Evolutionary conservation across 2,113 vertebrate species (phyloP).

Genomic region (Tor tambroides): DNA sequence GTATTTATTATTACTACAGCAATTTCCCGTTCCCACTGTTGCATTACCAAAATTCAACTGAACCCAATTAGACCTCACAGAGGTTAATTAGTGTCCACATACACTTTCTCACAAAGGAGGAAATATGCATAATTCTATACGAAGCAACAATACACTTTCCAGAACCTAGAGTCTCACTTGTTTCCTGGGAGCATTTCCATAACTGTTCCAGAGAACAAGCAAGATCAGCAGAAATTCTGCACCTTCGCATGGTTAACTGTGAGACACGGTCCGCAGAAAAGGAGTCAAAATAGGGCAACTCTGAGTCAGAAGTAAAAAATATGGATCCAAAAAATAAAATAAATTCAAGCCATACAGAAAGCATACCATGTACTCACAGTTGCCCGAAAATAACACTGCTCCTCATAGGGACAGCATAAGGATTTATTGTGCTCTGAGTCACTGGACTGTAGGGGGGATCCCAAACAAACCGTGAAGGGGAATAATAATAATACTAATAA

Average conservation of each 20-base stretch:
- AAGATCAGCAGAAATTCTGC: constrained; percentile 33
- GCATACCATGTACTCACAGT: constrained; percentile 42
- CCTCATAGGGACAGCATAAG: constrained; percentile 1
- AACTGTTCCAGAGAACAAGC: constrained; percentile 15
- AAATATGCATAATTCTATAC: neutral
- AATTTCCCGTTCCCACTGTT: neutral
- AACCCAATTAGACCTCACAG: neutral
- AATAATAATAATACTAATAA: neutral
- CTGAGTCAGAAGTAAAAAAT: constrained; percentile 66
- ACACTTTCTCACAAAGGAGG: neutral
- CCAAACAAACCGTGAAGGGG: neutral
- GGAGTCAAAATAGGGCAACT: constrained; percentile 50
- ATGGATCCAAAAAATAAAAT: neutral
- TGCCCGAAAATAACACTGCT: constrained; percentile 24
- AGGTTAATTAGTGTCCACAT: neutral
- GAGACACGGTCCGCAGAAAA: constrained; percentile 53
- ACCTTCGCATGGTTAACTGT: constrained; percentile 41
- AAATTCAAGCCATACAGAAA: constrained; percentile 40
- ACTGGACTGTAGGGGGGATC: neutral
- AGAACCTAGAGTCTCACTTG: neutral
- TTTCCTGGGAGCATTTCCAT: constrained; percentile 15
- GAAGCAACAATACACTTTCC: neutral
- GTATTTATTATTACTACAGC: constrained; percentile 1
- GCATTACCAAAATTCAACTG: neutral
- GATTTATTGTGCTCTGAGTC: constrained; percentile 47